Conservation (phyloP, 2,797 vertebrate species). For the Megaceryle alcyon region DNA sequence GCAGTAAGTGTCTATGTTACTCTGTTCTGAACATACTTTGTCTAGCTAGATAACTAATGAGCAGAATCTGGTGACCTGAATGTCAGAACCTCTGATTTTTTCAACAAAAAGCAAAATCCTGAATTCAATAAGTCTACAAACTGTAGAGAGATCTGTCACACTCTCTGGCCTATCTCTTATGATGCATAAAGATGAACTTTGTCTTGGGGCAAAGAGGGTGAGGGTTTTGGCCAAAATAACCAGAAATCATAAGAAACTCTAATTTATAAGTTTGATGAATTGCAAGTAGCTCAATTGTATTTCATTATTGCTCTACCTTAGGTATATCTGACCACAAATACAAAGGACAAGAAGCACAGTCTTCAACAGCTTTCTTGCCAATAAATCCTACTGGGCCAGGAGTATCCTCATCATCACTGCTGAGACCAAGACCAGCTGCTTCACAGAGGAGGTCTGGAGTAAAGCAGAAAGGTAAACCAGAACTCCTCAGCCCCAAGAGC, state of each 20-base stretch:
- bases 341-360: not conserved
- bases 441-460: not conserved
- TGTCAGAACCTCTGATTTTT: conserved; percentile 55
- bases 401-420: accelerated
- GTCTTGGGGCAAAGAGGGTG: not conserved
- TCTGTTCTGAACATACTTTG: not conserved
- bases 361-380: not conserved
- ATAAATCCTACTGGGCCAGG: not conserved
- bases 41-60: conserved; percentile 34
- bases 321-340: not conserved
- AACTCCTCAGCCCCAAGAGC: not conserved
- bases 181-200: not conserved
- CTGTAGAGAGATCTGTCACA: not conserved
- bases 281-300: not conserved
- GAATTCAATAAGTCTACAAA: not conserved
- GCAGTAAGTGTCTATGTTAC: not conserved
- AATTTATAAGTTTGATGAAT: not conserved
- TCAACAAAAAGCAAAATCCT: conserved; percentile 30
- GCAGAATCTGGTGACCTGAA: conserved; percentile 28
- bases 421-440: not conserved
- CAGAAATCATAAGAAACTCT: not conserved
- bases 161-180: not conserved
- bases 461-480: not conserved
- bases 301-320: not conserved
- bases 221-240: not conserved